Base-by-base conservation (phyloP, 2,797 vertebrate genomes). In the Neosalanx taihuensis region DNA sequence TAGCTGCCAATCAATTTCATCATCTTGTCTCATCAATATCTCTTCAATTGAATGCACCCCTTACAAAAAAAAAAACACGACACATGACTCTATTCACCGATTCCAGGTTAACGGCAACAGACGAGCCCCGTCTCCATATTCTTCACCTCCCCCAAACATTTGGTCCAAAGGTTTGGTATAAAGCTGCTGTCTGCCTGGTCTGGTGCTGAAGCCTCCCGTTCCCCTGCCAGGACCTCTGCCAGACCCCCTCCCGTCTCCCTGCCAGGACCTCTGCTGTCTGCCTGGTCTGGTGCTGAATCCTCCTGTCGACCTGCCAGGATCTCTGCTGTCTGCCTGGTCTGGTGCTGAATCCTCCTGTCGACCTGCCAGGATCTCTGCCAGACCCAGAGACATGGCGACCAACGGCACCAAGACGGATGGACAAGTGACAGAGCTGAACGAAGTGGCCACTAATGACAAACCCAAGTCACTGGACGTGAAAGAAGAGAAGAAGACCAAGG, bases 161-260 rank as follows among this genome's bases (percentile, higher is more conserved):
- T 69, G 85, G 78, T 90, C 85, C 87, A 86, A 84, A 84, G 83
- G 70, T 84, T 73, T 91, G 80, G 82, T 77, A 71, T 67, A 80
- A 94, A 97, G 86, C 96, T 97, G 97, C 94, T 97, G 94, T 97
- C 96, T 94, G 93, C 96, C 94, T 97, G 96, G 96, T 96, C 96
- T 12, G 95, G 96, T 92, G 95, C 96, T 85, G 94, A 99, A 90
- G 85, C 88, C 79, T 83, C 93, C 76, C 94, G 92, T 91, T 90
- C 92, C 78, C 87, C 94, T 71, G 88, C 92, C 93, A 95, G 95
- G 94, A 94, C 94, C 90, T 92, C 91, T 73, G 93, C 94, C 74
- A 90, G 88, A 87, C 23, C 90, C 87, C 88, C 79, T 83, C 93
- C 76, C 94, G 92, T 91, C 90, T 92, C 78, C 87, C 94, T 71